Conservation (phyloP, 2,888 invertebrate genomes). For the Emmelina monodactyla region DNA sequence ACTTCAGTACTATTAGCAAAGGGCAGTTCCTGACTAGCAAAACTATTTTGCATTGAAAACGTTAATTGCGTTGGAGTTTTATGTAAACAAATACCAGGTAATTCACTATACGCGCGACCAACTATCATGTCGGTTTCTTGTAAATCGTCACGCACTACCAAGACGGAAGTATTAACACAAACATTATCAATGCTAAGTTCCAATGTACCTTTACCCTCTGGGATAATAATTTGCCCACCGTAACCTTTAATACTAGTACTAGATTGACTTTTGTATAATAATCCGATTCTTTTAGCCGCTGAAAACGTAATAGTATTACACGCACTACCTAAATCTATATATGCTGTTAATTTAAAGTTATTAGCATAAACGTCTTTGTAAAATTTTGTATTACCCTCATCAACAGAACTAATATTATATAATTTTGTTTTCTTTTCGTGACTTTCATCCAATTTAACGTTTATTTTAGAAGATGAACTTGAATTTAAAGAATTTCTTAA, state of each 20-base stretch:
- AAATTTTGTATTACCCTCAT: background rate
- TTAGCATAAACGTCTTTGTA: background rate
- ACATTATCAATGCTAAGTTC: slow-evolving; percentile 5
- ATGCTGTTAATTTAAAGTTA: background rate
- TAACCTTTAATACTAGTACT: slow-evolving; percentile 7
- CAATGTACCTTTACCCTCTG: slow-evolving; percentile 4
- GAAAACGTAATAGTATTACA: slow-evolving; percentile 5
- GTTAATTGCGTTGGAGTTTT: slow-evolving; percentile 2
- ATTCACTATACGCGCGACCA: slow-evolving; percentile 6
- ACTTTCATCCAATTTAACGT: background rate
- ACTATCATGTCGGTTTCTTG: slow-evolving; percentile 7
- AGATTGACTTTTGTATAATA: slow-evolving; percentile 1
- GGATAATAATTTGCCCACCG: slow-evolving; percentile 7
- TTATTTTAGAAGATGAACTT: background rate
- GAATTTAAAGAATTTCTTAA: background rate
- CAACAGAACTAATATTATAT: background rate
- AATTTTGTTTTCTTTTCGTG: background rate
- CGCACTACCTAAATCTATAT: slow-evolving; percentile 2
- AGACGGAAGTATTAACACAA: background rate
- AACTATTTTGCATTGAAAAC: slow-evolving; percentile 2
- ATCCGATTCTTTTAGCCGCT: slow-evolving; percentile 4
- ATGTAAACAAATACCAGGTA: slow-evolving; percentile 5
- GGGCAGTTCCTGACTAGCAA: background rate
- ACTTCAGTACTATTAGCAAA: background rate
- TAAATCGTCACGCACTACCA: slow-evolving; percentile 3